Evolutionary conservation across 2,888 invertebrate species (phyloP), one percentile per base, ranked within the genome.

Genomic region (Salticus scenicus): DNA sequence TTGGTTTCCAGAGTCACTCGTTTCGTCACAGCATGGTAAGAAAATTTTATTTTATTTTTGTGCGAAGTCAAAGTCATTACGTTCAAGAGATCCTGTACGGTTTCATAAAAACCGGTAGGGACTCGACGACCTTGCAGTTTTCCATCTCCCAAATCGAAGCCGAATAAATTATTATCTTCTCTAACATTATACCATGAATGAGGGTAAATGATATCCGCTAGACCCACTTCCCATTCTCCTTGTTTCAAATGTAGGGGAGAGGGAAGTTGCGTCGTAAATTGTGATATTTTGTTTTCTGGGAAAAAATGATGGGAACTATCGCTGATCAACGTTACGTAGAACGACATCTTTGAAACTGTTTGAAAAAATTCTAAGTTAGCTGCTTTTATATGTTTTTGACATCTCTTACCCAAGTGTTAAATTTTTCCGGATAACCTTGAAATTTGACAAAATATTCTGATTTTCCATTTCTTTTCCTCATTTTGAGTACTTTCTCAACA

Each of bases 231-330:
- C 89, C 89, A 90, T 14, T 88, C 81, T 8, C 89, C 89, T 37
- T 14, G 37, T 7, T 2, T 86, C 69, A 42, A 89, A 84, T 75
- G 63, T 14, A 89, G 85, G 17, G 81, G 47, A 41, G 84, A 73
- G 7, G 88, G 88, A 64, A 90, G 72, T n/a, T 89, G 88, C 7
- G 89, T 90, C 41, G 37, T 87, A 77, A 88, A 90, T 41, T 88
- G 77, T 10, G 89, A 82, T 12, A 89, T 88, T 24, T 87, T 89
- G 76, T 90, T 90, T 51, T 88, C 77, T 0, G 88, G 89, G 82
- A 88, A 90, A 70, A 89, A 89, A 1, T 78, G 2, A 88, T 88
- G 88, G 5, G 89, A 89, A 57, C 88, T 89, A 74, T 90, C 89
- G 41, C 88, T 88, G 20, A 88, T 76, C 0, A 89, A 67, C 7